Base-by-base conservation (phyloP, 1,140 invertebrate genomes). In the Carposina sasakii region DNA sequence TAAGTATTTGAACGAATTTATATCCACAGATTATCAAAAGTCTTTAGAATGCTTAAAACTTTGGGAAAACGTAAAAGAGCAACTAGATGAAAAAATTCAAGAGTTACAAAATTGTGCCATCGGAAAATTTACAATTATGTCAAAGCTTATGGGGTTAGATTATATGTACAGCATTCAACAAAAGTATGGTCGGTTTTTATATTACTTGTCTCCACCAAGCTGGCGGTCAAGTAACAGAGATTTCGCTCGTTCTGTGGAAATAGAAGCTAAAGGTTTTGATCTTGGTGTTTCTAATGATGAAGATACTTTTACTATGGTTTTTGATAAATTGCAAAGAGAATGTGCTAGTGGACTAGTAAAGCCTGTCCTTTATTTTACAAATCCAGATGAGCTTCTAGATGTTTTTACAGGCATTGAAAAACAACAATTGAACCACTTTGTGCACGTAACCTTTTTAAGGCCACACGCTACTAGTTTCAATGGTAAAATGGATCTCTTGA, bases 141-240 rank as follows among this genome's bases (percentile, higher is more conserved):
- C 89, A 2, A 76, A 86, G 22, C 67, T 91, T 15, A 86, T 90
- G 24, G 81, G 79, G 9, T 81, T 88, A 48, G 88, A 90, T 56
- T 89, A 90, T 62, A 85, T 84, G 48, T 91, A 89, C 84, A 67
- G 85, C 23, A 76, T 85, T 17, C 87, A 87, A 28, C 89, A 89
- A 66, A 87, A 88, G 68, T 91, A 90, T 68, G 89, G 90, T 44
- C 85, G 87, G 57, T 90, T 91, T 71, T 72, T 91, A n/a, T 89
- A 87, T 62, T 85, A 87, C 55, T 63, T 90, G 3, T 88, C 89
- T 23, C 88, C 89, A n/a, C 81, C 87, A 26, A 68, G 65, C 9
- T 90, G 88, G 88, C 77, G 86, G 9, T 58, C 63, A 17, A 63
- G 79, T 42, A 71, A 88, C 23, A 75, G 79, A 52, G 67, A 78